phyloP scores from a whole-genome alignment of 2,888 invertebrate genomes.

The Mactromeris polynyma region DNA sequence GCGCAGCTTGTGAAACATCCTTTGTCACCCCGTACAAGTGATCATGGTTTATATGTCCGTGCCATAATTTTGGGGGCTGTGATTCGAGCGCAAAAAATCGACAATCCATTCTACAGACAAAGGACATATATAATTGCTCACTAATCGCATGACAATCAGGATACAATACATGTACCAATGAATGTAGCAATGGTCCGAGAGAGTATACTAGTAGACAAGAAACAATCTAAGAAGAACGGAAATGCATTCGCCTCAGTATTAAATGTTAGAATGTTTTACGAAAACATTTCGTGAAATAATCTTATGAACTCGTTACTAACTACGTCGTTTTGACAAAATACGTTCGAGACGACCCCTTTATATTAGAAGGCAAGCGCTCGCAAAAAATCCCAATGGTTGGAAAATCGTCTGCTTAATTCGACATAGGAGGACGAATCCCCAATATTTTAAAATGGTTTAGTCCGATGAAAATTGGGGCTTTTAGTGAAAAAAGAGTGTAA shows the following conservation, averaged over 20 bases:
- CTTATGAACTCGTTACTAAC: background rate
- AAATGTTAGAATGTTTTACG: background rate
- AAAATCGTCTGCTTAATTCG: constrained; percentile 41
- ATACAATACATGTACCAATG: background rate
- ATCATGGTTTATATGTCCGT: no score
- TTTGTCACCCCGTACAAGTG: no score
- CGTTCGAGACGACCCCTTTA: constrained; percentile 20
- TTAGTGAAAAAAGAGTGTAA: constrained; percentile 1
- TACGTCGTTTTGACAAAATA: background rate
- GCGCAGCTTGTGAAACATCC: no score
- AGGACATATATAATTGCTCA: no score
- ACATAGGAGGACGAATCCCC: background rate
- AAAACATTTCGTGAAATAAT: background rate
- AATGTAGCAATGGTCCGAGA: background rate
- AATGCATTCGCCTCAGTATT: background rate
- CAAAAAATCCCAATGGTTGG: background rate
- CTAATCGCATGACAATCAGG: no score
- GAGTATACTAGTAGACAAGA: no score
- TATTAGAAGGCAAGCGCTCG: background rate
- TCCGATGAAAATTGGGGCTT: constrained; percentile 62
- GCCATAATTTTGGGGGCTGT: no score
- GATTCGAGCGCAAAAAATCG: no score
- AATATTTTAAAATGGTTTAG: constrained; percentile 34
- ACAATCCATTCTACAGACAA: no score
- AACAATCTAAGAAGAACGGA: background rate